phyloP scores from a whole-genome alignment of 2,113 vertebrate species.

The Semnornis frantzii region DNA sequence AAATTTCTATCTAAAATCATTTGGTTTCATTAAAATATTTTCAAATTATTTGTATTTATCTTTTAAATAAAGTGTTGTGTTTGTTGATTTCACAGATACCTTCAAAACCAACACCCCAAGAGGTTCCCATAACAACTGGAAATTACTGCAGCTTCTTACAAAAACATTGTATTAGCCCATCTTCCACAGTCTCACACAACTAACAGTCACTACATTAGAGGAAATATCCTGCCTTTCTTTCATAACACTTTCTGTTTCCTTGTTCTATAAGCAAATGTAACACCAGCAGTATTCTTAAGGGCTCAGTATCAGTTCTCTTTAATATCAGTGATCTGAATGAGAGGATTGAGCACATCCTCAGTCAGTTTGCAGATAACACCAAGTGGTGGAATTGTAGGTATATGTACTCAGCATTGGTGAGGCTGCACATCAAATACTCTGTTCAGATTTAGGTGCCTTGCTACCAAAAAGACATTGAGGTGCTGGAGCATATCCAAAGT shows the following conservation, averaged over 20 bases:
- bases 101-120: not conserved
- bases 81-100: not conserved
- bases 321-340: not conserved
- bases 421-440: rapidly evolving
- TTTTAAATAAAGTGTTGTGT: not conserved
- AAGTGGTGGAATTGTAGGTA: not conserved
- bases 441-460: not conserved
- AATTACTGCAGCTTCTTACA: not conserved
- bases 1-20: not conserved
- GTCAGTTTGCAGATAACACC: not conserved
- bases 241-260: not conserved
- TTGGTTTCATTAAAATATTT: not conserved
- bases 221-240: not conserved
- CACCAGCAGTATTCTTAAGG: not conserved
- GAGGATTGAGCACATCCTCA: not conserved
- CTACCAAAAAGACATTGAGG: too few relatives aligned
- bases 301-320: not conserved
- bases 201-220: not conserved
- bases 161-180: not conserved
- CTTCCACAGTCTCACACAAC: not conserved
- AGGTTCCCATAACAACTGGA: not conserved
- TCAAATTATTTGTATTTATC: not conserved
- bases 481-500: not conserved
- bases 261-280: not conserved
- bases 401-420: rapidly evolving